Evolutionary conservation across 2,888 invertebrate species (phyloP), one percentile per base, ranked within the genome.

Genomic region (Disparrhopalites patrizii): DNA sequence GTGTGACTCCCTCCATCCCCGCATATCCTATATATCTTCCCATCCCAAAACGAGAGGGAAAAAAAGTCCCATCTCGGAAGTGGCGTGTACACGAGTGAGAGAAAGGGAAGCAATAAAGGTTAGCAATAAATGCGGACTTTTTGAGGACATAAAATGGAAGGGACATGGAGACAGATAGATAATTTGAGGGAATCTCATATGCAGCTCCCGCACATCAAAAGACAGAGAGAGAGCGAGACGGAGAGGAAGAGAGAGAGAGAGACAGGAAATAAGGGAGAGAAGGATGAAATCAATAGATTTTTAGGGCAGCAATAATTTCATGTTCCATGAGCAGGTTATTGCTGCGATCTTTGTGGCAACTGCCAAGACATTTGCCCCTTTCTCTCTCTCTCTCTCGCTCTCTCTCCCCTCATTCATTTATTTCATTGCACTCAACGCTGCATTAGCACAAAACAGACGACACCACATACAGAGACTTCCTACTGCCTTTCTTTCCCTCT

Each of bases 271-370:
- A 52, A 52, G 15, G 52, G 52, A 30, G n/a, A n/a, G 52, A 52
- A 52, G 52, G 52, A 52, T 52, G 52, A 52, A 52, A 52, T 52
- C 52, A 52, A 52, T 52, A 56, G 56, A 56, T 56, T 56, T 56
- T 56, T 56, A 56, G 56, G 56, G 36, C 56, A 56, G 56, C 36
- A 33, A 56, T 56, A 56, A 56, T 36, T 56, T 56, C 56, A 56
- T 56, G 56, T 56, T 56, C 56, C 56, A 55, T 55, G 52, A 52
- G 52, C 52, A 52, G 52, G 55, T 55, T 55, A 55, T 55, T 55
- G 55, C 55, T 31, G 2, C 52, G 52, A 52, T 52, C 52, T 52
- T 52, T 52, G 28, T 52, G 52, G 28, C 52, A 52, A 52, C 52
- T 52, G 30, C 52, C 52, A 52, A 52, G 28, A 52, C 52, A 52